Base-by-base conservation (phyloP, 2,888 invertebrate genomes). In the Rhagophthalmus giganteus region DNA sequence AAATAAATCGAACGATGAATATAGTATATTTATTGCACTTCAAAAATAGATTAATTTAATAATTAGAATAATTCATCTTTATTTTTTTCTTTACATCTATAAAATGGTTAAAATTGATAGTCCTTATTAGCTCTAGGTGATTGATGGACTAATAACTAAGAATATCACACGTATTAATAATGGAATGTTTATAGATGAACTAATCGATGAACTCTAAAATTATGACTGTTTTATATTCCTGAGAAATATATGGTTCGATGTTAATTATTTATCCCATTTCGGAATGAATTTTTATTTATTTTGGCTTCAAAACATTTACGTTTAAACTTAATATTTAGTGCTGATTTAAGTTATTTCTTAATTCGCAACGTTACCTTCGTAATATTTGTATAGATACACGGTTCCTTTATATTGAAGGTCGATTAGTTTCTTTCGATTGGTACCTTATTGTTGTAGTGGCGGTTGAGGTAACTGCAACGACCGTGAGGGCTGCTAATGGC, bases 401-500 rank as follows among this genome's bases (percentile, higher is more conserved):
- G 7, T 5, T 20, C 4, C 20, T 20, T 7, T 20, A 7, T 20
- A 20, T 20, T 20, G 7, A 20, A 7, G 20, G 7, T 20, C 3
- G 7, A n/a, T n/a, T n/a, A 7, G 7, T 20, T 20, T 20, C 20
- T 20, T 20, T 5, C 20, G 7, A 7, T 49, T 42, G 41, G 26
- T 37, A 14, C 20, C 16, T 20, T 24, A 26, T 41, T 9, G 44
- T 30, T 32, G 38, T 44, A 34, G 40, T 27, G 35, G 54, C 49
- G 55, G 56, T 54, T 54, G 59, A 59, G 61, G 62, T 60, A 57
- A 24, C 51, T 51, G 51, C 51, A 51, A 58, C 54, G 62, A 65
- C 63, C 64, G 62, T 63, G 66, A 64, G 68, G 67, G 61, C 71
- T 74, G 74, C 71, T 74, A 74, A 74, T 74, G 74, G 73, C 74